These are phyloP conservation scores for Stictonetta naevosa DNA, from an alignment of 2,113 vertebrate species.

Conservation along the genomic window DNA sequence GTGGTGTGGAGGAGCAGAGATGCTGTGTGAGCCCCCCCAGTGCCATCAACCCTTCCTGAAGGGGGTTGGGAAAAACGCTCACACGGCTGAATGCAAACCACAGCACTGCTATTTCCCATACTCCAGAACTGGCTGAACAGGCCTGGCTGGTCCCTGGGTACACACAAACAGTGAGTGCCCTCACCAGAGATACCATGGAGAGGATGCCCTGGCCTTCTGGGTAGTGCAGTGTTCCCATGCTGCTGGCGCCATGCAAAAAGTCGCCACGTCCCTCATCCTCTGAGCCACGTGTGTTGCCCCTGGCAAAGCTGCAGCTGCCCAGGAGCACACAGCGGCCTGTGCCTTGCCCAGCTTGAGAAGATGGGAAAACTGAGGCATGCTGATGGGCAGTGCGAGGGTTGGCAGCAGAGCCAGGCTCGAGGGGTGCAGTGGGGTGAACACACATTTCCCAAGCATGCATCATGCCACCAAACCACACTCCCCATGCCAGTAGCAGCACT, in stretches of 20 bases:
- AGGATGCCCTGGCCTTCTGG: not conserved
- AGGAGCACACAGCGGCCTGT: accelerated
- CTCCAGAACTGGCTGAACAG: slow-evolving; percentile 44
- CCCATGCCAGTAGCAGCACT: accelerated
- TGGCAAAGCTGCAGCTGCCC: not conserved
- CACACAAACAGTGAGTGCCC: not conserved
- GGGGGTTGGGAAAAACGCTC: not conserved
- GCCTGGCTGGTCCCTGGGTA: not conserved
- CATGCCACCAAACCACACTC: accelerated
- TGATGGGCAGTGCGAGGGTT: not conserved
- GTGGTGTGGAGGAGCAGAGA: accelerated
- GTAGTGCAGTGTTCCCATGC: not conserved
- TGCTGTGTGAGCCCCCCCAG: not conserved
- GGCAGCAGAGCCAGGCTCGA: accelerated
- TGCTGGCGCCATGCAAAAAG: not conserved
- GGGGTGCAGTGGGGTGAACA: accelerated
- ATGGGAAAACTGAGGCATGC: not conserved
- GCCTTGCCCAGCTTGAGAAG: not conserved
- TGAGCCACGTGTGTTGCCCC: not conserved
- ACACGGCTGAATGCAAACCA: not conserved
- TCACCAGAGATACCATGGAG: not conserved
- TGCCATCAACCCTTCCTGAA: not conserved
- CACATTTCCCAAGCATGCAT: not conserved
- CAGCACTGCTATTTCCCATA: slow-evolving; percentile 36
- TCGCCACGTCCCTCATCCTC: not conserved